Conservation (phyloP, 2,888 invertebrate genomes). For the Fissipunctia ypsillon region DNA sequence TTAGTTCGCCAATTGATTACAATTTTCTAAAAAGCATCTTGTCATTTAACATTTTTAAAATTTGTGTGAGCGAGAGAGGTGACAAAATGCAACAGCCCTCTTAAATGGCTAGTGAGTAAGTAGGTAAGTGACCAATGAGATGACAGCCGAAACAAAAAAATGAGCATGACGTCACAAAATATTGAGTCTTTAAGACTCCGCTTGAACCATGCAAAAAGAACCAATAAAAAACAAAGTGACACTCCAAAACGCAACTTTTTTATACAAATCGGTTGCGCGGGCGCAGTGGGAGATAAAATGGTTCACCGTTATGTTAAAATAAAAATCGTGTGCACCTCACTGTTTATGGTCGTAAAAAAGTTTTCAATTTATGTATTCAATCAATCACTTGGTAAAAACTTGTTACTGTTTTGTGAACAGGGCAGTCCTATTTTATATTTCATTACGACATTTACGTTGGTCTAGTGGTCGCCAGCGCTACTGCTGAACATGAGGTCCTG, state of each 20-base stretch:
- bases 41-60: no score
- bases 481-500: no score
- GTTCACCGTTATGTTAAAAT: constrained; percentile 62
- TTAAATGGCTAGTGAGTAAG: not conserved
- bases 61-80: no score
- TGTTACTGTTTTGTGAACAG: not conserved
- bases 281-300: constrained; percentile 41
- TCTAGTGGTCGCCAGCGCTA: no score
- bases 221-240: constrained; percentile 5
- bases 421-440: no score
- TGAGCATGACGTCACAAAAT: not conserved
- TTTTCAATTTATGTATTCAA: constrained; percentile 35
- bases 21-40: no score
- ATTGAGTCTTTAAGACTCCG: not conserved
- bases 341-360: constrained; percentile 47
- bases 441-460: no score
- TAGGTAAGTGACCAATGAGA: not conserved
- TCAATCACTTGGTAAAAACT: constrained; percentile 44
- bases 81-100: no score
- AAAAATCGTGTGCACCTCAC: constrained; percentile 50
- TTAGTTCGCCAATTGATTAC: no score
- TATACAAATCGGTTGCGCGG: constrained; percentile 17
- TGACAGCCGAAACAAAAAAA: not conserved
- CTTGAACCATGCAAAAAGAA: not conserved
- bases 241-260: constrained; percentile 34